Percentiles rank a stretch among this genome's conserved stretches.
Evolutionary conservation across 1,140 invertebrate species (phyloP).

Genomic region (Drusus annulatus): DNA sequence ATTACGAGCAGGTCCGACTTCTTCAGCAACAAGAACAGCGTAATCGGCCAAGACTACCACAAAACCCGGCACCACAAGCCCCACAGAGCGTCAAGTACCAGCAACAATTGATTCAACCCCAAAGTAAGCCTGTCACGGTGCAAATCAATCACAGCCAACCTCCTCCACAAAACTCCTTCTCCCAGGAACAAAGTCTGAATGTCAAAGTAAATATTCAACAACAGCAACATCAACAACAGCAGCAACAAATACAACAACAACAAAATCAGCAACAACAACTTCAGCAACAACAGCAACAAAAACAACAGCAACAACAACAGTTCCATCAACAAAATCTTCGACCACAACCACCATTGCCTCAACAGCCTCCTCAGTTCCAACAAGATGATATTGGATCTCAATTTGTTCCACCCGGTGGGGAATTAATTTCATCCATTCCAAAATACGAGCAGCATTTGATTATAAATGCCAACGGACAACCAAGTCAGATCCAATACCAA

Average conservation of each 20-base stretch:
- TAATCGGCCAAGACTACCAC: slow-evolving; percentile 64
- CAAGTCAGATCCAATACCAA: slow-evolving; percentile 62
- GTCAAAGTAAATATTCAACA: slow-evolving; percentile 62
- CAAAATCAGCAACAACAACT: slow-evolving; percentile 61
- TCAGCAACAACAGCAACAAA: slow-evolving; percentile 62
- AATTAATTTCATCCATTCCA: slow-evolving; percentile 81
- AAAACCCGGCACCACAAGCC: slow-evolving; percentile 62
- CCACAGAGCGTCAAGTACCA: slow-evolving; percentile 59
- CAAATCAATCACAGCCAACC: slow-evolving; percentile 37
- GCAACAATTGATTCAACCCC: slow-evolving; percentile 61
- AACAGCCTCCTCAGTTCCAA: slow-evolving; percentile 66
- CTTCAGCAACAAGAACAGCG: slow-evolving; percentile 61
- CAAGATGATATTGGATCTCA: slow-evolving; percentile 64
- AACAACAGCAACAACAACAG: slow-evolving; percentile 62
- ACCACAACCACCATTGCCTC: slow-evolving; percentile 59
- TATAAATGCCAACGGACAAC: slow-evolving; percentile 62
- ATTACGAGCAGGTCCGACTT: slow-evolving; percentile 58
- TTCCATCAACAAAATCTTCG: slow-evolving; percentile 60
- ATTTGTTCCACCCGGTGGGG: slow-evolving; percentile 74
- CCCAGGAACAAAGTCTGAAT: slow-evolving; percentile 50
- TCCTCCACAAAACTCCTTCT: slow-evolving; percentile 52
- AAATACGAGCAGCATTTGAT: slow-evolving; percentile 84
- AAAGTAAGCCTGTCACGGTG: slow-evolving; percentile 65
- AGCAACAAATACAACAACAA: slow-evolving; percentile 59
- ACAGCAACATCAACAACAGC: slow-evolving; percentile 29